These are phyloP conservation scores for Anorthoa munda DNA, from an alignment of 2,888 invertebrate species.

Conservation along the genomic window DNA sequence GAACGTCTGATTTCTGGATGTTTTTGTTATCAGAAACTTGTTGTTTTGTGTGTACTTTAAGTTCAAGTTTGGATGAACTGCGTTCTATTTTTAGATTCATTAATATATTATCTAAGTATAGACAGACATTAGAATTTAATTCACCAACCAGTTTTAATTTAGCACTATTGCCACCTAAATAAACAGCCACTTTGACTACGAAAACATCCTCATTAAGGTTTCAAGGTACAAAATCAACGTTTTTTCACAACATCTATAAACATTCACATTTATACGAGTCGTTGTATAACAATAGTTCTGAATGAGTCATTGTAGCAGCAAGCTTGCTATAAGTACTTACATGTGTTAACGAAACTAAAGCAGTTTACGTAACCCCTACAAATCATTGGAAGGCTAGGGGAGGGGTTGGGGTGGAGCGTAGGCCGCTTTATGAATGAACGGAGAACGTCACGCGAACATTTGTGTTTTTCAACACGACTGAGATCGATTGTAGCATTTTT, in stretches of 20 bases:
- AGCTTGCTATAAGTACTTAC: conserved; percentile 25
- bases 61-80: conserved; percentile 26
- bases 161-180: neutral
- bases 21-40: conserved; percentile 42
- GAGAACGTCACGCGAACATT: conserved; percentile 62
- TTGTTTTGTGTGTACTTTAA: conserved; percentile 22
- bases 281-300: conserved; percentile 25
- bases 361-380: conserved; percentile 63
- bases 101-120: too few species aligned
- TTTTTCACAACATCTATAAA: conserved; percentile 10
- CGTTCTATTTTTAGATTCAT: conserved; percentile 7
- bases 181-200: neutral
- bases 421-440: conserved; percentile 77
- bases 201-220: neutral
- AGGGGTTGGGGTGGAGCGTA: conserved; percentile 61
- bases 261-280: conserved; percentile 11
- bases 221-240: neutral
- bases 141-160: neutral
- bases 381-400: conserved; percentile 61
- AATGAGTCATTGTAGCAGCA: conserved; percentile 53
- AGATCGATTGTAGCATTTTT: conserved; percentile 58
- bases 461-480: conserved; percentile 53
- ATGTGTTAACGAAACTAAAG: conserved; percentile 59
- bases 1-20: conserved; percentile 47
- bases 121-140: neutral